These are phyloP conservation scores for Phengaris alcon DNA, from an alignment of 2,888 invertebrate genomes.

Conservation along the genomic window DNA sequence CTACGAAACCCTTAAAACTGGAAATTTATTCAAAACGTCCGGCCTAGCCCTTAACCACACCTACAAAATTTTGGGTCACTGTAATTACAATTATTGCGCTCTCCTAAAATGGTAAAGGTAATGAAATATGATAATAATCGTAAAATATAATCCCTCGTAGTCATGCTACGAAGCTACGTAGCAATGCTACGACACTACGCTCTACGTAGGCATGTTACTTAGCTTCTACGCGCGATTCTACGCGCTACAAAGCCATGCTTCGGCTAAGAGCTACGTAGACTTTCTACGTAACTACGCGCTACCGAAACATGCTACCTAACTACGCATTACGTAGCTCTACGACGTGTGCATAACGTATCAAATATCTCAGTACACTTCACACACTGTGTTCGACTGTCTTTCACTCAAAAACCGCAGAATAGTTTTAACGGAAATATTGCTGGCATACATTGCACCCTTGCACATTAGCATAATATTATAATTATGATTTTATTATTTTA, in stretches of 20 bases:
- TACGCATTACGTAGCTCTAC: no score
- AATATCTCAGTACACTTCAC: no score
- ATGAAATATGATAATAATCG: conserved; percentile 18
- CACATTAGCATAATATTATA: no score
- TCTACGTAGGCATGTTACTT: background rate
- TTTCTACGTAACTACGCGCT: no score
- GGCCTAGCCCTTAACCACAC: conserved; percentile 2
- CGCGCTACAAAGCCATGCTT: background rate
- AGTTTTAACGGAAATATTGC: no score
- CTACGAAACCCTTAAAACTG: background rate
- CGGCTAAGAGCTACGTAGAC: background rate
- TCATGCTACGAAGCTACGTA: background rate
- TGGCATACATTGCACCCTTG: no score
- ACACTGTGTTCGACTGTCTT: no score
- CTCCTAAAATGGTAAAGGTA: conserved; percentile 5
- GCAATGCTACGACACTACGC: background rate
- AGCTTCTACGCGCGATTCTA: background rate
- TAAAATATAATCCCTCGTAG: conserved; percentile 4
- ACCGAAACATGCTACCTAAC: no score
- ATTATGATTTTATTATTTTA: no score
- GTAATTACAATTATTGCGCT: conserved; percentile 6
- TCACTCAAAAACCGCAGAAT: no score
- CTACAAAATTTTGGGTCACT: conserved; percentile 3
- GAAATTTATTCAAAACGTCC: conserved; percentile 1
- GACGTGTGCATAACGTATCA: no score